A percentile compares a stretch with the other conserved stretches of the same genome.
Conservation (phyloP, 2,797 vertebrate species). For the Tapirus indicus region DNA sequence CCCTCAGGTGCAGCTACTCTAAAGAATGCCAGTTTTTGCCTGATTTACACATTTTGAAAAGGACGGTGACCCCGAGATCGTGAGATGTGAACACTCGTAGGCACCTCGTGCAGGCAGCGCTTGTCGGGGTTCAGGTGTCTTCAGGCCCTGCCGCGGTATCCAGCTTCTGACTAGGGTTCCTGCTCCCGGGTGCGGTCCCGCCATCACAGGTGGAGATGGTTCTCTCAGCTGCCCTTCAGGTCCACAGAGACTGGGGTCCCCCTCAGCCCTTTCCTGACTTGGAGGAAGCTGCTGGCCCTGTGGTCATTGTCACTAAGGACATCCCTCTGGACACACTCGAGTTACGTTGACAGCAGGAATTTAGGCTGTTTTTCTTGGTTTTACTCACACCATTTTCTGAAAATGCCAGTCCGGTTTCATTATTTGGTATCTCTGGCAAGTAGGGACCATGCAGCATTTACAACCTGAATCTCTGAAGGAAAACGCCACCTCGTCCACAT, state of each 20-base stretch:
- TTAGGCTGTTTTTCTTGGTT: background rate
- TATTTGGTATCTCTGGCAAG: slow-evolving; percentile 7
- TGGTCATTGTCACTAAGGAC: background rate
- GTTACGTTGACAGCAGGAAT: background rate
- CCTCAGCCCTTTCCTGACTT: background rate
- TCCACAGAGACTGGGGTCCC: too few relatives aligned
- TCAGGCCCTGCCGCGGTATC: accelerated
- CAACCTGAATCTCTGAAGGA: background rate
- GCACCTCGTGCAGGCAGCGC: accelerated
- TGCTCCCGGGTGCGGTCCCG: background rate
- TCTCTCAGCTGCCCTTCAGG: background rate
- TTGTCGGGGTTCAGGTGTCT: background rate
- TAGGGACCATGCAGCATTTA: background rate
- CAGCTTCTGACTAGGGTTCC: accelerated
- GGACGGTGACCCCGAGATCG: background rate
- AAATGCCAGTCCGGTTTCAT: background rate
- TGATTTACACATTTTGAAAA: background rate
- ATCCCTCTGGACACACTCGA: background rate
- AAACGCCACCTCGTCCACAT: background rate
- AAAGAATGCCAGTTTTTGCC: background rate
- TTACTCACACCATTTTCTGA: background rate
- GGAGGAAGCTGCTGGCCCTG: background rate
- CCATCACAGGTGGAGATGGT: accelerated
- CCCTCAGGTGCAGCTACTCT: too few relatives aligned
- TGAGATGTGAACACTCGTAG: background rate